These are phyloP conservation scores for Numenius phaeopus DNA, from an alignment of 2,797 vertebrate genomes.

Conservation along the genomic window DNA sequence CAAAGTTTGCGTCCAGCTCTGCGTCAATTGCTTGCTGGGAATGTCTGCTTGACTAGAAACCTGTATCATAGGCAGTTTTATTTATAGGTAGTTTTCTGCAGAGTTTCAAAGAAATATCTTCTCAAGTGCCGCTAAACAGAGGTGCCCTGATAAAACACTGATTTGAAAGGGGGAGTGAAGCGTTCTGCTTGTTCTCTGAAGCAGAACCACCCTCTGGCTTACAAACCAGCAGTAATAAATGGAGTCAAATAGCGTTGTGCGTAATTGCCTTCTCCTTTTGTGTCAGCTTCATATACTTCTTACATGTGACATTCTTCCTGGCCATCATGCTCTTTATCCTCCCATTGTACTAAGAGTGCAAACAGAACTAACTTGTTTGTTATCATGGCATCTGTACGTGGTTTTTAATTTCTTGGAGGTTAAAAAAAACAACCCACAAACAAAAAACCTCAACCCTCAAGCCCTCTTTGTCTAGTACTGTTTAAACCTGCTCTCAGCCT, in stretches of 20 bases:
- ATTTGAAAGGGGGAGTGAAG: not conserved
- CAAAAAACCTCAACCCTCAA: not conserved
- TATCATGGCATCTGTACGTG: not conserved
- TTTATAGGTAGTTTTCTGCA: not conserved
- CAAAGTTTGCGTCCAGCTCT: not conserved
- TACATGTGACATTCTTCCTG: not conserved
- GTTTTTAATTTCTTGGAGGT: constrained; percentile 34
- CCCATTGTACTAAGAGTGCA: not conserved
- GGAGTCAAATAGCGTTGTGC: not conserved
- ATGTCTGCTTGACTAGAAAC: not conserved
- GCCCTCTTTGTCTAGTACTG: not conserved
- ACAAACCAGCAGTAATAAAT: not conserved
- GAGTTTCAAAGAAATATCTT: not conserved
- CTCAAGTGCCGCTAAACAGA: not conserved
- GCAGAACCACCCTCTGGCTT: constrained; percentile 54
- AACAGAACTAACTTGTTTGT: constrained; percentile 40
- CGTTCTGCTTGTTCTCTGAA: constrained; percentile 15
- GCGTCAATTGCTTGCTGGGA: not conserved
- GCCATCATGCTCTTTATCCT: constrained; percentile 31
- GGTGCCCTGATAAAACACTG: not conserved
- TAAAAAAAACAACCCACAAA: not conserved
- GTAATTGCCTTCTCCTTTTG: constrained; percentile 43
- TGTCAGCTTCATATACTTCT: not conserved
- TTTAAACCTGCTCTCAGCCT: constrained; percentile 42
- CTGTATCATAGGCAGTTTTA: not conserved